Conservation (phyloP, 2,888 invertebrate species). For the Deilephila porcellus region DNA sequence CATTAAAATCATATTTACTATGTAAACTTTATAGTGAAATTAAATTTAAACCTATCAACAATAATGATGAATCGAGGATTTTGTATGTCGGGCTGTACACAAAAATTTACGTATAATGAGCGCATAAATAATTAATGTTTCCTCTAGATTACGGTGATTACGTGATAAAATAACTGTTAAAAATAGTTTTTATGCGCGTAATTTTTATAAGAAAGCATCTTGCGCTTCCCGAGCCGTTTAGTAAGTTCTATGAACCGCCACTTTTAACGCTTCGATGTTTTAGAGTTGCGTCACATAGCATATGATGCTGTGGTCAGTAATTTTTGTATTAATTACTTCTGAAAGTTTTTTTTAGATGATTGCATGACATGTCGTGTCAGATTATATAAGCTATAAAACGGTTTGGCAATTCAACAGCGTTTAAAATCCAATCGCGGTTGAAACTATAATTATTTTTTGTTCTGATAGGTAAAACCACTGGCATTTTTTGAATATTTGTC, state of each 20-base stretch:
- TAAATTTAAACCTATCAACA: slow-evolving; percentile 23
- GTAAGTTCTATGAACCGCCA: slow-evolving; percentile 10
- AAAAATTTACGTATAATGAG: slow-evolving; percentile 31
- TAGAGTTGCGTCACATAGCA: slow-evolving; percentile 2
- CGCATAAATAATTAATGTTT: slow-evolving; percentile 34
- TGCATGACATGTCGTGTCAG: too few species aligned
- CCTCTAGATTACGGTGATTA: slow-evolving; percentile 32
- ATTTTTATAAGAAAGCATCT: slow-evolving; percentile 29
- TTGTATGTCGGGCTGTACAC: slow-evolving; percentile 11
- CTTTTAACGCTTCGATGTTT: slow-evolving; percentile 17
- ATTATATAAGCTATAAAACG: too few species aligned
- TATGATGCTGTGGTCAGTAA: neutral
- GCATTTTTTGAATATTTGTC: too few species aligned
- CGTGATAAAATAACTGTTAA: slow-evolving; percentile 31
- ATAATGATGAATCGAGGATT: slow-evolving; percentile 25
- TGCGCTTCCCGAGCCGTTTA: slow-evolving; percentile 19
- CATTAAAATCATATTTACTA: neutral
- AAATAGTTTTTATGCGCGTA: slow-evolving; percentile 30
- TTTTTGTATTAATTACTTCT: too few species aligned
- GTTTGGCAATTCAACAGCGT: too few species aligned
- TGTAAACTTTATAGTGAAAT: slow-evolving; percentile 19
- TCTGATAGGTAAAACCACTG: too few species aligned
- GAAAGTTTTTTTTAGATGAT: too few species aligned
- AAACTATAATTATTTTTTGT: too few species aligned
- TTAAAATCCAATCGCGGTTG: too few species aligned